These are phyloP conservation scores for Terrapene triunguis DNA, from an alignment of 2,113 vertebrate species.

Conservation along the genomic window DNA sequence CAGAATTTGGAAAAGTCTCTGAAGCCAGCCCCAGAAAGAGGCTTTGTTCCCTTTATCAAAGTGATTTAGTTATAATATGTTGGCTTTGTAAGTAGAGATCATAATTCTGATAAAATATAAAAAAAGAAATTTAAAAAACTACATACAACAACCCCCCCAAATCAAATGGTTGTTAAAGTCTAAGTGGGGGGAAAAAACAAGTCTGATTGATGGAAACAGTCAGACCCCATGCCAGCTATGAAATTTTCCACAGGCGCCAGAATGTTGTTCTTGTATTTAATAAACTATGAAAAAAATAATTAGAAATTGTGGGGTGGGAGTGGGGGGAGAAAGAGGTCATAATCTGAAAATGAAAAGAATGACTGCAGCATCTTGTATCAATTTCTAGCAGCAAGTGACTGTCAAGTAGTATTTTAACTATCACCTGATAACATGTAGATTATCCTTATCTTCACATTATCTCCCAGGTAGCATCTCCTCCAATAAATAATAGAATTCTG, in stretches of 20 bases:
- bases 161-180: background rate
- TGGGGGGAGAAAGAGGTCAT: background rate
- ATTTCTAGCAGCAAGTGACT: slow-evolving; percentile 40
- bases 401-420: slow-evolving; percentile 49
- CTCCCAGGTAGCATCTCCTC: slow-evolving; percentile 45
- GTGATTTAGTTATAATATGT: background rate
- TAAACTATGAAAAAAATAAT: slow-evolving; percentile 50
- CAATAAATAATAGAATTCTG: slow-evolving; percentile 22
- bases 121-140: background rate
- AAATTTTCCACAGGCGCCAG: slow-evolving; percentile 12
- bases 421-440: slow-evolving; percentile 33
- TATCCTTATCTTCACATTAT: slow-evolving; percentile 51
- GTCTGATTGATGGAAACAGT: background rate
- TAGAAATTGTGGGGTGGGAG: slow-evolving; percentile 2
- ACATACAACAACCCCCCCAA: background rate
- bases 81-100: background rate
- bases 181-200: background rate
- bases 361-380: background rate
- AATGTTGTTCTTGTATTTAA: slow-evolving; percentile 10
- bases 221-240: background rate
- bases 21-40: background rate
- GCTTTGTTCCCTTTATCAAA: slow-evolving; percentile 5
- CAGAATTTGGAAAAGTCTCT: background rate
- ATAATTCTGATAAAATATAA: background rate
- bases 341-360: slow-evolving; percentile 58